Base-by-base conservation (phyloP, 2,888 invertebrate species). In the Aphodius granarius region DNA sequence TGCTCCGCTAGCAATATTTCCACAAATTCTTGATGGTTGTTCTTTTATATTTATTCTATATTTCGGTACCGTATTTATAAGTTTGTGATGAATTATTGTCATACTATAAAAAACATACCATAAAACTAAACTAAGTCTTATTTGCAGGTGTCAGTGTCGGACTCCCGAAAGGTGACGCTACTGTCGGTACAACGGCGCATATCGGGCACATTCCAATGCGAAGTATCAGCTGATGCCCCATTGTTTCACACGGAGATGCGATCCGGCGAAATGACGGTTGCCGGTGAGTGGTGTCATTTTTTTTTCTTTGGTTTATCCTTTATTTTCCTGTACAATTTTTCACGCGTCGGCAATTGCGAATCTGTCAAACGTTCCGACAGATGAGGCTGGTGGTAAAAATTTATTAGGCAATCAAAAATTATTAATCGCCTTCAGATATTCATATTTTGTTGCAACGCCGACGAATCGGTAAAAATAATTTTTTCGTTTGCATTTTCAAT, bases 141-240 rank as follows among this genome's bases (percentile, higher is more conserved):
- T 13, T 84, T 85, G 43, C 90, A 93, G 93, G 86, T 92, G 76
- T 89, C 90, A 3, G 90, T 90, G 81, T 94, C 93, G 15, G 92
- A 93, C 83, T 89, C 90, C 81, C 90, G 92, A 82, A 90, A 91
- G 84, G 93, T 94, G 78, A 90, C 92, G 19, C 87, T 94, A 81
- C 89, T 91, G 80, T 91, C 92, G 82, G 90, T 93, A 82, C 91
- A 91, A 82, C 89, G 92, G 68, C 89, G 91, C 15, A 89, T 93
- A 79, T 91, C 92, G 76, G 94, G 93, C 2, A 87, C 88, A 79
- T 94, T 92, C 88, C 92, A 91, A 86, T 94, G 94, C 85, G 93
- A 93, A 83, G 93, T 94, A 73, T 92, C 93, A 0, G 93, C 92
- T 0, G 94, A 93, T 81, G 91, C 91, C 0, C 93, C 93, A 0